Evolutionary conservation across 92 coral and sea anemone species (phyloP).

Genomic region (Zoanthus sansibaricus): DNA sequence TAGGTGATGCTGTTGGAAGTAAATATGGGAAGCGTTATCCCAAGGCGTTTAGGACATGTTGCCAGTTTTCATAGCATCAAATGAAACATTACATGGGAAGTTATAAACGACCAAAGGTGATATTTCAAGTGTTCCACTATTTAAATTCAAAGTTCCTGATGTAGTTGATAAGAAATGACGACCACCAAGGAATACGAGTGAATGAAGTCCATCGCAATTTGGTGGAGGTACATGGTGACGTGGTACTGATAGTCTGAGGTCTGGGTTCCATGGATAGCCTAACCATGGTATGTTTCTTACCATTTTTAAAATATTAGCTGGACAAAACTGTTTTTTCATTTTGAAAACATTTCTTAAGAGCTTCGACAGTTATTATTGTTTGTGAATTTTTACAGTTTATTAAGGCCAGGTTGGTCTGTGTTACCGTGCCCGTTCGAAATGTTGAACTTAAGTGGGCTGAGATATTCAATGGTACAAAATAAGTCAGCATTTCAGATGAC

Average conservation of each 20-base stretch:
- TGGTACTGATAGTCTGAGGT: slow-evolving; percentile 27
- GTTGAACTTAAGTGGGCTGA: slow-evolving; percentile 47
- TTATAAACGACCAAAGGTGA: background rate
- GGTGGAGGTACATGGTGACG: slow-evolving; percentile 5
- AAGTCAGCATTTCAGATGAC: slow-evolving; percentile 10
- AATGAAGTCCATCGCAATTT: slow-evolving; percentile 12
- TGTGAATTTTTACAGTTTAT: slow-evolving; percentile 39
- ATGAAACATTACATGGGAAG: background rate
- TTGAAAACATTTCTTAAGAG: slow-evolving; percentile 46
- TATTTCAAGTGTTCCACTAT: background rate
- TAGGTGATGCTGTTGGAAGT: background rate
- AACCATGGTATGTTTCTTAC: slow-evolving; percentile 40
- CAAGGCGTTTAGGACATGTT: background rate
- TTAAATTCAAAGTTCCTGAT: slow-evolving; percentile 13
- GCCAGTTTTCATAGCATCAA: slow-evolving; percentile 4
- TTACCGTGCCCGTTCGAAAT: slow-evolving; percentile 32
- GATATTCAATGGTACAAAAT: slow-evolving; percentile 51
- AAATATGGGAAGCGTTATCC: background rate
- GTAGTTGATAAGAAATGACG: slow-evolving; percentile 1
- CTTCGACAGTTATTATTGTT: slow-evolving; percentile 11
- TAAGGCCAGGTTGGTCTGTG: slow-evolving; percentile 26
- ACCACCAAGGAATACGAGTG: slow-evolving; percentile 16
- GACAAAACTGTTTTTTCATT: slow-evolving; percentile 23
- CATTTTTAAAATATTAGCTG: slow-evolving; percentile 16
- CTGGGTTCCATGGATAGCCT: slow-evolving; percentile 59